Conservation (phyloP, 2,888 invertebrate species). For the Conistra vaccinii region DNA sequence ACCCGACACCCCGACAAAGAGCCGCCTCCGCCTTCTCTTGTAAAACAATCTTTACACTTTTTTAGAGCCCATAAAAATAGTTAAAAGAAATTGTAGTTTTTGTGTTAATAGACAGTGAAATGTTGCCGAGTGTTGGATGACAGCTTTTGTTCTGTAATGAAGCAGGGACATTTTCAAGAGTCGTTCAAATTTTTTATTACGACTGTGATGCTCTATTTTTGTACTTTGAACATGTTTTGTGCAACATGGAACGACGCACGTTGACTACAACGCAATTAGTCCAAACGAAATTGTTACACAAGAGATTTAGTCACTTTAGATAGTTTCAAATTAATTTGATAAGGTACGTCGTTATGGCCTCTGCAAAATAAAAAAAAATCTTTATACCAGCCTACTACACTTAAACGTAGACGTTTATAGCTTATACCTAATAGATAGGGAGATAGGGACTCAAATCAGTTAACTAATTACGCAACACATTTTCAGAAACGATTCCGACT, state of each 20-base stretch:
- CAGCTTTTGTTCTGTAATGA: slow-evolving; percentile 90
- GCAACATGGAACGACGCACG: slow-evolving; percentile 55
- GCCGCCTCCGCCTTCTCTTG: slow-evolving; percentile 88
- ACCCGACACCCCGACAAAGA: slow-evolving; percentile 87
- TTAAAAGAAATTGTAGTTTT: slow-evolving; percentile 87
- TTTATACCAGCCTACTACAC: too few relatives aligned
- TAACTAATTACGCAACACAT: too few relatives aligned
- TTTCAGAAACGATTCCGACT: too few relatives aligned
- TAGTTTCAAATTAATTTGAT: background rate
- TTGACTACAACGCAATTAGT: slow-evolving; percentile 24
- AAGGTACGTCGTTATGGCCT: background rate
- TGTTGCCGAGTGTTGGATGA: slow-evolving; percentile 90
- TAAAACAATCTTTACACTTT: slow-evolving; percentile 90
- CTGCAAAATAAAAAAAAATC: too few relatives aligned
- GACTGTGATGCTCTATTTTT: slow-evolving; percentile 84
- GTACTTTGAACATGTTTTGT: slow-evolving; percentile 66
- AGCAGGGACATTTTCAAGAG: slow-evolving; percentile 87
- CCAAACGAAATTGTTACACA: slow-evolving; percentile 17
- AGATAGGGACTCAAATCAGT: too few relatives aligned
- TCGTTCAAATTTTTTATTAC: slow-evolving; percentile 85
- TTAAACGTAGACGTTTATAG: too few relatives aligned
- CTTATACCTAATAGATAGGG: too few relatives aligned
- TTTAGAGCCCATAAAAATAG: slow-evolving; percentile 90
- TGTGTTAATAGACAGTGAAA: slow-evolving; percentile 90
- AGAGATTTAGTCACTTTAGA: background rate